Conservation (phyloP, 2,888 invertebrate genomes). For the Tenthredo notha region DNA sequence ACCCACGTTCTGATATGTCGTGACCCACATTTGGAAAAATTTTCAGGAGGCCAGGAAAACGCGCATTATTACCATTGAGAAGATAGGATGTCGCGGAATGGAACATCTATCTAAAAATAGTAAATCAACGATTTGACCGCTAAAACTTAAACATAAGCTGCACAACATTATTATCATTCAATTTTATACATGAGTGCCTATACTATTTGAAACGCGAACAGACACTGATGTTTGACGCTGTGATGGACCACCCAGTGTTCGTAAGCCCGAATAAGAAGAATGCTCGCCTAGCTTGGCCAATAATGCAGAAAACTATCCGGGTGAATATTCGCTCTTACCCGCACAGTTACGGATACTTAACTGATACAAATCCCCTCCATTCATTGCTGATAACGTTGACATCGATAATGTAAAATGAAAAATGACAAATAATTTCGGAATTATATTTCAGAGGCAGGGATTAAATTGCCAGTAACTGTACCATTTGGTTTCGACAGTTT, state of each 20-base stretch:
- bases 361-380: neutral
- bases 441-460: neutral
- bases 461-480: neutral
- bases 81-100: no score
- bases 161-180: no score
- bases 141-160: no score
- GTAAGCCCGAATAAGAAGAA: neutral
- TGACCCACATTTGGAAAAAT: no score
- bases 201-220: no score
- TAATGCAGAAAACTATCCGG: neutral
- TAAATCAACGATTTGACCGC: no score
- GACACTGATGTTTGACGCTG: no score
- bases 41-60: no score
- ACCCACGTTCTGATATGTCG: no score
- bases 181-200: no score
- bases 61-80: no score
- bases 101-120: no score
- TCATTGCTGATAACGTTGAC: neutral
- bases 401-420: neutral
- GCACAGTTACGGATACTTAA: neutral
- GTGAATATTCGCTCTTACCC: neutral
- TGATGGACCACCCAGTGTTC: neutral
- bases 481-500: neutral
- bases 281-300: neutral
- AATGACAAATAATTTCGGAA: neutral